Evolutionary conservation across 2,113 vertebrate genomes (phyloP).

Genomic region (Tachycineta bicolor): DNA sequence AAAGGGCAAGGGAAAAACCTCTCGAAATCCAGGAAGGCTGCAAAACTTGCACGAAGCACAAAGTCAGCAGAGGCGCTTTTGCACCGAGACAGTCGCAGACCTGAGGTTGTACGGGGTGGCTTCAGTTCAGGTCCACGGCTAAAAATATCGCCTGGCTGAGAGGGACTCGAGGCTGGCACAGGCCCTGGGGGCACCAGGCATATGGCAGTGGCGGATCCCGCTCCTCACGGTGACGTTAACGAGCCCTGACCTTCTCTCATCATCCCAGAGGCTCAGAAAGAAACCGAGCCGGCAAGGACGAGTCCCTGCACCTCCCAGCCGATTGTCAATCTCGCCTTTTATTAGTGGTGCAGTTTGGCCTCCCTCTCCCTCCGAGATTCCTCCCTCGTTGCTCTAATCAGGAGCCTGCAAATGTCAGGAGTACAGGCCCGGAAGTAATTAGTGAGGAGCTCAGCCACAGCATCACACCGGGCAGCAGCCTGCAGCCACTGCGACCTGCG

Average conservation of each 20-base stretch:
- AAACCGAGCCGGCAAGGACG: constrained; percentile 35
- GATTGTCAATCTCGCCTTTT: constrained; percentile 44
- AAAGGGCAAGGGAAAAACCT: background rate
- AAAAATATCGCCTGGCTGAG: background rate
- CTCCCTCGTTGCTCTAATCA: constrained; percentile 64
- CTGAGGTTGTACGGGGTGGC: background rate
- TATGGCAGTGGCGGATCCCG: background rate
- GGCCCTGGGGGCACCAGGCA: constrained; percentile 51
- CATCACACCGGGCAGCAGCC: background rate
- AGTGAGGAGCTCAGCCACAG: background rate
- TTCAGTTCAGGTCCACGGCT: background rate
- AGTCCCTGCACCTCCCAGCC: constrained; percentile 9
- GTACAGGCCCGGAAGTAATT: constrained; percentile 61
- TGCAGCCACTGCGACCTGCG: background rate
- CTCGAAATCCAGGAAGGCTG: background rate
- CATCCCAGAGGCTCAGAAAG: constrained; percentile 52
- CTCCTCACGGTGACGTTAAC: constrained; percentile 62
- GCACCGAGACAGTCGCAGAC: background rate
- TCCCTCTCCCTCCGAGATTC: constrained; percentile 48
- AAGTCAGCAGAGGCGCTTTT: background rate
- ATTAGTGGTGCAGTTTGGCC: constrained; percentile 42
- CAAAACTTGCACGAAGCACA: background rate
- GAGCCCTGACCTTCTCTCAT: constrained; percentile 65
- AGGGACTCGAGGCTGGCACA: background rate
- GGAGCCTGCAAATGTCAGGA: constrained; percentile 65